These are phyloP conservation scores for Dasypogon diadema DNA, from an alignment of 2,888 invertebrate genomes.

Conservation along the genomic window DNA sequence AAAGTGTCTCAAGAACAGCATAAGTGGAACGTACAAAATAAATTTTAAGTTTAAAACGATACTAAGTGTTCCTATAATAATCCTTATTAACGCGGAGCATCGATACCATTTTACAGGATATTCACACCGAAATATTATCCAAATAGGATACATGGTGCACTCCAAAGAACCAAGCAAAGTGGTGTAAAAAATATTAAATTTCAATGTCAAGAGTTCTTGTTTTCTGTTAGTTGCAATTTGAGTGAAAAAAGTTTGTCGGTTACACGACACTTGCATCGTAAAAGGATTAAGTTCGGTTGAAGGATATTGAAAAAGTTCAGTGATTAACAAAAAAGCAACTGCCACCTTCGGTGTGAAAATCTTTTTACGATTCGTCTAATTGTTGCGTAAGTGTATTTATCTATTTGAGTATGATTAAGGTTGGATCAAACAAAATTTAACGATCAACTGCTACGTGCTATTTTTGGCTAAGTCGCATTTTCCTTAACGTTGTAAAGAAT, in stretches of 20 bases:
- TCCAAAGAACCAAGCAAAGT: constrained; percentile 27
- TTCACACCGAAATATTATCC: constrained; percentile 33
- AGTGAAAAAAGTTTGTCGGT: constrained; percentile 39
- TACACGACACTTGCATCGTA: constrained; percentile 34
- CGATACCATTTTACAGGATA: constrained; percentile 5
- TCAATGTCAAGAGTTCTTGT: constrained; percentile 39
- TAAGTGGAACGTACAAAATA: constrained; percentile 43
- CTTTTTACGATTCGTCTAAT: background rate
- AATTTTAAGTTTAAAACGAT: background rate
- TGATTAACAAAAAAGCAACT: background rate
- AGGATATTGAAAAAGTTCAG: constrained; percentile 29
- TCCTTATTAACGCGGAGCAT: background rate
- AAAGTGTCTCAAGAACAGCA: constrained; percentile 33
- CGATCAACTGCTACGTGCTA: no score
- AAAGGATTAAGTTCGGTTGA: constrained; percentile 42
- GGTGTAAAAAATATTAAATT: constrained; percentile 39
- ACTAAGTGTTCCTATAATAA: background rate
- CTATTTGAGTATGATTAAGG: background rate
- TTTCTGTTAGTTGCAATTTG: constrained; percentile 30
- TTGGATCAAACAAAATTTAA: background rate
- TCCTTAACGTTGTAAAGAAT: no score
- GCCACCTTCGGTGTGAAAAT: background rate
- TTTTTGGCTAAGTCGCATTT: no score
- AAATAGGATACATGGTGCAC: constrained; percentile 31
- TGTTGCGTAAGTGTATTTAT: constrained; percentile 14